Conservation (phyloP, 2,888 invertebrate species). For the Hydriomena furcata region DNA sequence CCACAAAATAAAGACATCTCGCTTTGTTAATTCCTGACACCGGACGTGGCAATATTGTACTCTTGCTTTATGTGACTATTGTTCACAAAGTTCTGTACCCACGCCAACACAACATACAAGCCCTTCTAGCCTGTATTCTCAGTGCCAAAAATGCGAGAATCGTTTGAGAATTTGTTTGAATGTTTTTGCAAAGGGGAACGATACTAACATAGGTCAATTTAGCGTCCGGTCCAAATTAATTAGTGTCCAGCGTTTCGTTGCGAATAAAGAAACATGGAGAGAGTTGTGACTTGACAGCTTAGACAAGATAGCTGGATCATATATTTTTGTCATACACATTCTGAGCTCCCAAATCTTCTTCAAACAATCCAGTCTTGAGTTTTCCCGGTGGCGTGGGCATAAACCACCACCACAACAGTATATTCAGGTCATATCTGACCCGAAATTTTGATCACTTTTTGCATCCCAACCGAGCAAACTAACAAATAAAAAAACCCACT, state of each 20-base stretch:
- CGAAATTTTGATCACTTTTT: no score
- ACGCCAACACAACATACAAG: background rate
- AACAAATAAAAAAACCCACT: no score
- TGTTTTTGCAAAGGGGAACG: background rate
- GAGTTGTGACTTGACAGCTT: background rate
- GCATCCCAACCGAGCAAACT: no score
- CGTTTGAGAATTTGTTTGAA: background rate
- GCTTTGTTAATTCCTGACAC: constrained; percentile 44
- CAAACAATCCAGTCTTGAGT: no score
- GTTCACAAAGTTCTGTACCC: constrained; percentile 32
- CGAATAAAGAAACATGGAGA: constrained; percentile 17
- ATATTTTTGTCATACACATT: no score
- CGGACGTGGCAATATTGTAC: constrained; percentile 63
- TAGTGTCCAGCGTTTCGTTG: constrained; percentile 62
- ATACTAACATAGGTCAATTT: constrained; percentile 62
- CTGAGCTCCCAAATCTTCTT: no score
- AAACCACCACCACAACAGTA: no score
- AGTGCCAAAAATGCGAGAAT: background rate
- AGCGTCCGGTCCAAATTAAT: constrained; percentile 64
- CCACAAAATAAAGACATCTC: constrained; percentile 41
- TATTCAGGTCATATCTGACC: no score
- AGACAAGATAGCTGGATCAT: background rate
- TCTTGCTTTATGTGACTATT: constrained; percentile 53
- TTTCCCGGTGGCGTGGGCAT: no score
- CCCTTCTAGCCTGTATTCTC: background rate